Conservation (phyloP, 2,797 vertebrate genomes). For the Argya squamiceps region DNA sequence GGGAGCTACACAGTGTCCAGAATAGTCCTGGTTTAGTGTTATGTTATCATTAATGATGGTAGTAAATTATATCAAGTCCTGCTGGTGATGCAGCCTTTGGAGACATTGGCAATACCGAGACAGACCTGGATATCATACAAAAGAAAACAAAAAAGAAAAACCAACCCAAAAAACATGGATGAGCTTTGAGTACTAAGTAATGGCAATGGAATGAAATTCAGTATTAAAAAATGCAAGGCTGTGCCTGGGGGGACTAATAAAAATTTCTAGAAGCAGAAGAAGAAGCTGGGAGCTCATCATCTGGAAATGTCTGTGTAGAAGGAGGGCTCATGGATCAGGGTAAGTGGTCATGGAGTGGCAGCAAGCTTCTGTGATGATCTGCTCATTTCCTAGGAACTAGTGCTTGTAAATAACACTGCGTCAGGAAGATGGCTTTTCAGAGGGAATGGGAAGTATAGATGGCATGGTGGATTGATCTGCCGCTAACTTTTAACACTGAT, state of each 20-base stretch:
- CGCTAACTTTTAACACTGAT: not conserved
- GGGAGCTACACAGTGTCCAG: not conserved
- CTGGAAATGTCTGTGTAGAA: not conserved
- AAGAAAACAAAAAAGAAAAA: not conserved
- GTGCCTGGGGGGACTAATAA: slow-evolving; percentile 47
- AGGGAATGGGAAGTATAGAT: not conserved
- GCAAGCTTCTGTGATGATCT: not conserved
- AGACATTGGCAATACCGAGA: not conserved
- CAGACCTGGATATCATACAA: not conserved
- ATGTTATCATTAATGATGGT: not conserved
- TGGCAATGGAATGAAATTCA: slow-evolving; percentile 49
- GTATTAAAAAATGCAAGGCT: slow-evolving; percentile 51
- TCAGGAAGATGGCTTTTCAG: not conserved
- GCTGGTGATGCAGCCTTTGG: not conserved
- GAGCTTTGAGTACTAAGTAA: slow-evolving; percentile 49
- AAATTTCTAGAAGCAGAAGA: slow-evolving; percentile 24
- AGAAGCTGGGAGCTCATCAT: not conserved
- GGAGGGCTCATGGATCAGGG: not conserved
- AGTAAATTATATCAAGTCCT: not conserved
- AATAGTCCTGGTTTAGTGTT: not conserved
- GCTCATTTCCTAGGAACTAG: not conserved
- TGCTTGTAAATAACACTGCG: not conserved
- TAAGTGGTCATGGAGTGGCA: not conserved
- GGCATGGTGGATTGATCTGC: not conserved
- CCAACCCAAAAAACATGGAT: not conserved